These are phyloP conservation scores for Psittacula cyanocephala DNA, from an alignment of 2,113 vertebrate genomes.

Conservation along the genomic window DNA sequence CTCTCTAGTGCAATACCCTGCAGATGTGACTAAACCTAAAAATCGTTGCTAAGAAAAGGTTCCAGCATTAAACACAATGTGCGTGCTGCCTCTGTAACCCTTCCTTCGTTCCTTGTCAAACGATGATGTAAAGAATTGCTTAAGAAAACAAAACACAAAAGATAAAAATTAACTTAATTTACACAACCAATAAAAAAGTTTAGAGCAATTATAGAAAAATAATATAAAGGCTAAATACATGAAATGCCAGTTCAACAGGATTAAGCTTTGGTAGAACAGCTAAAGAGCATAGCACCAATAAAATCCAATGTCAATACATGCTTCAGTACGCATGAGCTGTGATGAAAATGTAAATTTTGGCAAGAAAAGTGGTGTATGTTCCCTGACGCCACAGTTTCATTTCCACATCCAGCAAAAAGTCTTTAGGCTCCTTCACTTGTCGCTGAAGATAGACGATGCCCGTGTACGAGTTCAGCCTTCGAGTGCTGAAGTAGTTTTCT, in stretches of 20 bases:
- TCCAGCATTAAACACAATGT: background rate
- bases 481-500: constrained; percentile 88
- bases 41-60: background rate
- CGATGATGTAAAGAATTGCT: background rate
- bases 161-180: constrained; percentile 72
- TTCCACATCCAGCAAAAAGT: constrained; percentile 92
- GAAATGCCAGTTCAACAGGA: constrained; percentile 47
- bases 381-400: constrained; percentile 94
- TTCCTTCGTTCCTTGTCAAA: background rate
- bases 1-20: constrained; percentile 24
- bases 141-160: background rate
- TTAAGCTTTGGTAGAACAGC: constrained; percentile 52
- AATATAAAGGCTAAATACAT: constrained; percentile 56
- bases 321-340: constrained; percentile 78
- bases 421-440: constrained; percentile 80
- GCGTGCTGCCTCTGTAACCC: background rate
- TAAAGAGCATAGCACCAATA: constrained; percentile 72
- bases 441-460: constrained; percentile 88
- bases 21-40: constrained; percentile 10
- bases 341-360: constrained; percentile 91
- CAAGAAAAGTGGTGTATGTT: constrained; percentile 86
- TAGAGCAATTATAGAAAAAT: constrained; percentile 47
- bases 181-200: constrained; percentile 39
- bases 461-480: constrained; percentile 86
- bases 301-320: constrained; percentile 6